phyloP scores from a whole-genome alignment of 2,113 vertebrate species.

The Scophthalmus maximus region DNA sequence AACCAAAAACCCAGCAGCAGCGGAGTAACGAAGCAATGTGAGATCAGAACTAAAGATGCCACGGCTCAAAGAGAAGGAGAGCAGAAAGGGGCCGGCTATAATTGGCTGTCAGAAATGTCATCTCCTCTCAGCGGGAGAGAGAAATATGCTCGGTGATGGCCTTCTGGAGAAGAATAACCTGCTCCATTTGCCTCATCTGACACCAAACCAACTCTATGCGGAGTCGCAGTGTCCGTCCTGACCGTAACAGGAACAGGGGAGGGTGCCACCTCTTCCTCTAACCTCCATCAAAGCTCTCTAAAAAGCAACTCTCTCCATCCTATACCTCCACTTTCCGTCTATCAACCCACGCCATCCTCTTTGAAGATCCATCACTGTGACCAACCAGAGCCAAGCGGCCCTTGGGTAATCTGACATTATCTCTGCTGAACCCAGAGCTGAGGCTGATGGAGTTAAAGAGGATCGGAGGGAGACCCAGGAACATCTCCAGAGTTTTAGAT shows the following conservation, averaged over 20 bases:
- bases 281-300: background rate
- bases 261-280: background rate
- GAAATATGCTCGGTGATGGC: constrained; percentile 45
- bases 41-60: constrained; percentile 47
- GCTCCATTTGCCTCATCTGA: constrained; percentile 40
- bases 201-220: constrained; percentile 10
- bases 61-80: constrained; percentile 23
- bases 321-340: background rate
- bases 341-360: constrained; percentile 1
- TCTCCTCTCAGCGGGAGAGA: constrained; percentile 60
- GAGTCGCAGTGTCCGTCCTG: constrained; percentile 1
- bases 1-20: constrained; percentile 8
- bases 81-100: constrained; percentile 46
- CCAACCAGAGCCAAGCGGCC: constrained; percentile 17
- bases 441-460: constrained; percentile 50
- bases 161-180: constrained; percentile 48
- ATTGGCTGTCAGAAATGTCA: constrained; percentile 64
- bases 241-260: background rate
- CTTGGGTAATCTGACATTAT: constrained; percentile 52
- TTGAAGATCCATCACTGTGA: background rate
- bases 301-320: constrained; percentile 1
- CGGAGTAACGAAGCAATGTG: constrained; percentile 9
- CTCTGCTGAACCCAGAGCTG: constrained; percentile 33
- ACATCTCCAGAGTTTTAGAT: constrained; percentile 57
- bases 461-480: constrained; percentile 55